Percentiles rank a stretch among this genome's conserved stretches.
Conservation (phyloP, 2,113 vertebrate genomes). For the Scartelaos histophorus region DNA sequence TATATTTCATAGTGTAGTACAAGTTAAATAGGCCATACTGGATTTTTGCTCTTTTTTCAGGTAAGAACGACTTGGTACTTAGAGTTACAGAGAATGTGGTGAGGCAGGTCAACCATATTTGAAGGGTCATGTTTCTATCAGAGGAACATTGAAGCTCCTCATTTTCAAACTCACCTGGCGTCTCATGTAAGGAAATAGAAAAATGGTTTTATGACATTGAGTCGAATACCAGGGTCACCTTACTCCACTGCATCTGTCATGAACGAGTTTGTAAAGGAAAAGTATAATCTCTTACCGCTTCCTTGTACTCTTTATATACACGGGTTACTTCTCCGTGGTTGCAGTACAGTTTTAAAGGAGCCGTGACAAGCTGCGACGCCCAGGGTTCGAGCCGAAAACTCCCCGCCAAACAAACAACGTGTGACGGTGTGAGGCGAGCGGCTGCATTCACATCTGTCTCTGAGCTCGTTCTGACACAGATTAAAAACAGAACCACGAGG, state of each 20-base stretch:
- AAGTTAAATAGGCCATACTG: too few relatives aligned
- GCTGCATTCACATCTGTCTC: constrained; percentile 25
- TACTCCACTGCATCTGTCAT: not conserved
- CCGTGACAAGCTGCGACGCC: constrained; percentile 53
- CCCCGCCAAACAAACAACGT: constrained; percentile 26
- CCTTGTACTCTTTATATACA: not conserved
- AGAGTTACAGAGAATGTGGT: not conserved
- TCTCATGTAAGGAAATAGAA: not conserved
- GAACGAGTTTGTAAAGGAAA: not conserved
- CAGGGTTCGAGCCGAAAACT: constrained; percentile 51
- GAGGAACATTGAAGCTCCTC: not conserved
- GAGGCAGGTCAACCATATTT: not conserved
- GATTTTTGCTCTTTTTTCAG: too few relatives aligned
- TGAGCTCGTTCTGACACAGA: constrained; percentile 15
- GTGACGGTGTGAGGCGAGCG: constrained; percentile 51
- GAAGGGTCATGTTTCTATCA: not conserved
- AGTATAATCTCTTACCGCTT: not conserved
- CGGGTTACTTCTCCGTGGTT: not conserved
- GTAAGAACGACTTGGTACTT: constrained; percentile 1
- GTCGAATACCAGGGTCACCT: not conserved
- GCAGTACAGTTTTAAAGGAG: constrained; percentile 8
- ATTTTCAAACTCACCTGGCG: not conserved
- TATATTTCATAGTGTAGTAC: too few relatives aligned
- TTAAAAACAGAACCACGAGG: not conserved
- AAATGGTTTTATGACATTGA: not conserved